These are phyloP conservation scores for Nycticebus coucang DNA, from an alignment of 2,113 vertebrate species.

Conservation along the genomic window DNA sequence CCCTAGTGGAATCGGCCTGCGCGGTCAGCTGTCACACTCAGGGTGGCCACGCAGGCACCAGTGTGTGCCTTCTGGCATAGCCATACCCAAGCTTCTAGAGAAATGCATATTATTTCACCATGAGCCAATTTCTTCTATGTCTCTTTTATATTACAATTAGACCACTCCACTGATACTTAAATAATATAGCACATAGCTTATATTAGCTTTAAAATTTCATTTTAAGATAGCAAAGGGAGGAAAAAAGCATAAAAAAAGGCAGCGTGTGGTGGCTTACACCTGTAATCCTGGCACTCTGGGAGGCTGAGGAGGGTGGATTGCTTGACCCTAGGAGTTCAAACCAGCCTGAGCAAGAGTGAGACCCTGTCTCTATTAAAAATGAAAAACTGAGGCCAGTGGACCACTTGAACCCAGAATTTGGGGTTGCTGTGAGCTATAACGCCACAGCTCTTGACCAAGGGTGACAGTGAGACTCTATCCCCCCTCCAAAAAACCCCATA, in stretches of 20 bases:
- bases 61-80: not conserved
- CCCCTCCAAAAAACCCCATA: too few species aligned
- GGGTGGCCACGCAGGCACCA: rapidly evolving
- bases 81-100: not conserved
- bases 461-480: too few species aligned
- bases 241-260: not conserved
- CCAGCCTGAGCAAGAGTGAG: too few species aligned
- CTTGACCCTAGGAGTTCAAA: too few species aligned
- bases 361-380: too few species aligned
- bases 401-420: too few species aligned
- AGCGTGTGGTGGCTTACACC: too few species aligned
- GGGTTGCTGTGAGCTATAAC: too few species aligned
- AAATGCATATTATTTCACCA: not conserved
- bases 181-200: not conserved
- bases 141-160: not conserved
- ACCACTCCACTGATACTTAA: not conserved
- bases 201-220: not conserved
- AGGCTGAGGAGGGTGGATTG: too few species aligned
- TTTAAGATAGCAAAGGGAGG: not conserved
- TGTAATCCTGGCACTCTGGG: too few species aligned
- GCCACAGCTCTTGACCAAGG: too few species aligned
- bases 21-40: not conserved
- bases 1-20: not conserved
- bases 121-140: not conserved
- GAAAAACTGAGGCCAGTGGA: too few species aligned